phyloP scores from a whole-genome alignment of 2,797 vertebrate genomes.

The Pachyuromys duprasi region DNA sequence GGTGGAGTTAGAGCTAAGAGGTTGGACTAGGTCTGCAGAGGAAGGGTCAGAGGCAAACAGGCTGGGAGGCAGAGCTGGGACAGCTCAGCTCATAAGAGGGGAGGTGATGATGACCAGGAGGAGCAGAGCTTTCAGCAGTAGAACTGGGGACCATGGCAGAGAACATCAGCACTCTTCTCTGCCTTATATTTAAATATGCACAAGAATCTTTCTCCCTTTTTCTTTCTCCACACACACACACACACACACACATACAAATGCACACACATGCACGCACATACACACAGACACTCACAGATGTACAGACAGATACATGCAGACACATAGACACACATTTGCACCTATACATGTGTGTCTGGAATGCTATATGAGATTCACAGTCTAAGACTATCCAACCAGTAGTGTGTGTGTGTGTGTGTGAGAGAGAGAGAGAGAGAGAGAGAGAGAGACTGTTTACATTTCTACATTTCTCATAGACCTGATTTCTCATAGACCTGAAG shows the following conservation, averaged over 20 bases:
- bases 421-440: background rate
- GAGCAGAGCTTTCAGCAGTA: background rate
- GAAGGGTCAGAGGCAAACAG: background rate
- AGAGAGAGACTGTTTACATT: background rate
- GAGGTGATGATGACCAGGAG: background rate
- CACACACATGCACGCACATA: background rate
- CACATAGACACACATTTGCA: background rate
- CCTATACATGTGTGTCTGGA: background rate
- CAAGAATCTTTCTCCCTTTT: background rate
- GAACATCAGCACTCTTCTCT: background rate
- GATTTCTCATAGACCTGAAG: background rate
- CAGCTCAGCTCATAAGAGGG: background rate
- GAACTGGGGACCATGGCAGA: background rate
- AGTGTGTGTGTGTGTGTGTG: background rate
- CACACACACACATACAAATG: background rate
- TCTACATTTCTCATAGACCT: background rate
- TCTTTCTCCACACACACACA: background rate
- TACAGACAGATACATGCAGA: background rate
- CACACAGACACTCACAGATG: too few relatives aligned
- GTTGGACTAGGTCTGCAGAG: background rate
- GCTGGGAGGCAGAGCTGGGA: background rate
- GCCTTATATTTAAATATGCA: background rate
- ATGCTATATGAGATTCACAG: background rate
- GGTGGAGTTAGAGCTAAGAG: background rate
- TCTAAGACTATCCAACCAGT: background rate